A percentile compares a stretch with the other conserved stretches of the same genome.
phyloP scores from a whole-genome alignment of 2,888 invertebrate genomes.

The Blera fallax region DNA sequence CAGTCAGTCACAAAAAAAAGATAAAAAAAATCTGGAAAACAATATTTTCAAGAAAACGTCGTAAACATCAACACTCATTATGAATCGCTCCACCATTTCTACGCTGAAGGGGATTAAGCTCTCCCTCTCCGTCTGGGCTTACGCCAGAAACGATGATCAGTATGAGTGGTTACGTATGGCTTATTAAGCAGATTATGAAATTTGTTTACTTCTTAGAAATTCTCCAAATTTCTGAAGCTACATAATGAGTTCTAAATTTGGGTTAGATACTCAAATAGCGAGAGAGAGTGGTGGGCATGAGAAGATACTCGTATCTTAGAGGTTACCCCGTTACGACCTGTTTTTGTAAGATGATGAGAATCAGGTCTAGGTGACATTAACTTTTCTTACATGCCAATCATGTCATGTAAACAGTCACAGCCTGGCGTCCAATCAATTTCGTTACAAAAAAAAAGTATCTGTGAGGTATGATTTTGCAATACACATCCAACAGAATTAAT shows the following conservation, averaged over 20 bases:
- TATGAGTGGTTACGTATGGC: not conserved
- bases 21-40: not conserved
- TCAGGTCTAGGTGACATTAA: not conserved
- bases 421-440: not conserved
- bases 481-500: not conserved
- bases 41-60: conserved; percentile 10
- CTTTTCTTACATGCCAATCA: not conserved
- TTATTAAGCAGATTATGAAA: conserved; percentile 1
- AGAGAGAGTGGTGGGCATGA: too few species aligned
- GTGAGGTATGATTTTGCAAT: not conserved
- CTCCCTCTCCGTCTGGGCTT: not conserved
- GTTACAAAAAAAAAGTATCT: not conserved
- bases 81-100: not conserved
- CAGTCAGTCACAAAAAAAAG: too few species aligned
- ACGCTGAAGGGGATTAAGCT: not conserved
- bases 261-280: not conserved
- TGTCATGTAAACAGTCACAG: conserved; percentile 12
- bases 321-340: too few species aligned
- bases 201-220: not conserved
- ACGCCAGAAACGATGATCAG: not conserved
- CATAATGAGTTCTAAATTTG: not conserved
- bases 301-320: too few species aligned
- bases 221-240: not conserved
- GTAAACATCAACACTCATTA: conserved; percentile 5
- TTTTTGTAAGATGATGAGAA: too few species aligned